Evolutionary conservation across 2,888 invertebrate genomes (phyloP).

Genomic region (Cotesia congregata): DNA sequence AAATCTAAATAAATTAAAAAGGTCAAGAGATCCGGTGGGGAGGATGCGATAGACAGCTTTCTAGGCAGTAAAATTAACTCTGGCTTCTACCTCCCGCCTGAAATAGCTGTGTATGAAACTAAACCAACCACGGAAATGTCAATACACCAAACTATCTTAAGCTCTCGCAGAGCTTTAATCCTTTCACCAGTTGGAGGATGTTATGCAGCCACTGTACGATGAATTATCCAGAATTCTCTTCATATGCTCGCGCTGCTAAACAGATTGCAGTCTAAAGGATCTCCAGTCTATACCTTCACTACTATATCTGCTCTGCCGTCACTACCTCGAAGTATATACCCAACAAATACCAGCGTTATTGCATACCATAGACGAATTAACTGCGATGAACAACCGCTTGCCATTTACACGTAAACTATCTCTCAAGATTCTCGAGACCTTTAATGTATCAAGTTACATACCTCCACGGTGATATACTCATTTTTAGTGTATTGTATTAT

Average conservation of each 20-base stretch:
- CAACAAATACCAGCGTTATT: slow-evolving; percentile 41
- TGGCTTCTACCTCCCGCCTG: not conserved
- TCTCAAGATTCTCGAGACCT: slow-evolving; percentile 10
- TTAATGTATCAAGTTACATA: slow-evolving; percentile 24
- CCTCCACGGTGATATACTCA: not conserved
- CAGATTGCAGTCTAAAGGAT: not conserved
- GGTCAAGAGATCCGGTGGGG: too few relatives aligned
- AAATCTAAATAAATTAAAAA: too few relatives aligned
- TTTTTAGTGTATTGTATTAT: slow-evolving; percentile 7
- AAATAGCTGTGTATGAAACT: not conserved
- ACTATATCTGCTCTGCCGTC: not conserved
- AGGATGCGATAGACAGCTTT: too few relatives aligned
- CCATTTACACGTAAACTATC: slow-evolving; percentile 20
- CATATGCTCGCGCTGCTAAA: slow-evolving; percentile 30
- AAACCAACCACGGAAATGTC: slow-evolving; percentile 54
- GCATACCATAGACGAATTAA: slow-evolving; percentile 56
- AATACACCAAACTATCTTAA: slow-evolving; percentile 45
- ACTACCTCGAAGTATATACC: not conserved
- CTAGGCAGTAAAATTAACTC: not conserved
- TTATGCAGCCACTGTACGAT: slow-evolving; percentile 12
- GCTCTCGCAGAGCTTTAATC: slow-evolving; percentile 11
- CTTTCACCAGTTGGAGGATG: not conserved
- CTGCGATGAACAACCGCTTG: slow-evolving; percentile 44
- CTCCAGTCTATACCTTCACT: too few relatives aligned
- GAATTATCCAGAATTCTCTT: slow-evolving; percentile 29